phyloP scores from a whole-genome alignment of 2,797 vertebrate genomes.

The Carduelis carduelis region DNA sequence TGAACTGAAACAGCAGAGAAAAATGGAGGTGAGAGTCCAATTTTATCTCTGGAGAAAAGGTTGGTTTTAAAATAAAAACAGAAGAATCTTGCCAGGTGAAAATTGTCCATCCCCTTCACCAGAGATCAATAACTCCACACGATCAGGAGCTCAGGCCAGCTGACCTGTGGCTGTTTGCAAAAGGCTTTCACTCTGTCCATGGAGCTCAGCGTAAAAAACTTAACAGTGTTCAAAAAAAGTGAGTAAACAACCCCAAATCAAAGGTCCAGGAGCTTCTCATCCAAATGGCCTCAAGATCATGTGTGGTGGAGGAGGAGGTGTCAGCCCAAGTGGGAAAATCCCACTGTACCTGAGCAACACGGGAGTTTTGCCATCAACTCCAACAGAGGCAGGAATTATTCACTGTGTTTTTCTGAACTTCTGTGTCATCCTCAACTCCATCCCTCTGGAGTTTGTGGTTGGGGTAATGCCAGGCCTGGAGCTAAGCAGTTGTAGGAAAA shows the following conservation, averaged over 20 bases:
- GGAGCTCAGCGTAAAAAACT: conserved; percentile 7
- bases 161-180: conserved; percentile 42
- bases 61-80: not conserved
- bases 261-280: not conserved
- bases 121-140: conserved; percentile 23
- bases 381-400: not conserved
- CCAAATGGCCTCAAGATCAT: not conserved
- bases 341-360: not conserved
- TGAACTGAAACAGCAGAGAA: not conserved
- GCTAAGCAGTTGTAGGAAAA: not conserved
- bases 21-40: not conserved
- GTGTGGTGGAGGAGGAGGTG: rapidly evolving
- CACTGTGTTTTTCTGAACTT: not conserved
- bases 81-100: conserved; percentile 10
- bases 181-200: not conserved
- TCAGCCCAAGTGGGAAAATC: not conserved
- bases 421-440: not conserved
- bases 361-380: not conserved
- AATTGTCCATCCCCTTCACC: not conserved
- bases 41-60: not conserved
- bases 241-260: not conserved
- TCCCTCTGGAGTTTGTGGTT: not conserved
- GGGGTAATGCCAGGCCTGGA: not conserved
- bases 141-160: not conserved
- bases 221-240: not conserved